phyloP scores from a whole-genome alignment of 1,140 invertebrate genomes.

The Hermetia illucens region DNA sequence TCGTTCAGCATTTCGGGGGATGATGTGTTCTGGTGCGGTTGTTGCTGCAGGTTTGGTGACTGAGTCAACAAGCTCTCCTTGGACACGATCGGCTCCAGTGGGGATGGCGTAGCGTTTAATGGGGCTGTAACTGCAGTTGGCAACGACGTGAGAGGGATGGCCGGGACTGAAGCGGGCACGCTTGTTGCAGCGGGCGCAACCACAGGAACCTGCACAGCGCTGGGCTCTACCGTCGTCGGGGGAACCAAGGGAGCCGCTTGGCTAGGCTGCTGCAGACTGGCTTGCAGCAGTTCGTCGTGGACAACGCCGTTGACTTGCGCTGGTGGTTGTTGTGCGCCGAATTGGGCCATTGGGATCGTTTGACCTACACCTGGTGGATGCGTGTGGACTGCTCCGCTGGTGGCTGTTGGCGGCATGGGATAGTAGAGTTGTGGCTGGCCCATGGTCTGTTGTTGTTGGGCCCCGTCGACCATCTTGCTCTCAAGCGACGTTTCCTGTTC shows the following conservation, averaged over 20 bases:
- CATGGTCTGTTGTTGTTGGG: conserved; percentile 13
- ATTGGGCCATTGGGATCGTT: conserved; percentile 13
- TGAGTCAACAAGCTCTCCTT: too few relatives aligned
- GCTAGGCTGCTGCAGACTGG: conserved; percentile 9
- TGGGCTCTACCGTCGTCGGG: too few relatives aligned
- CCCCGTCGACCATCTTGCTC: conserved; percentile 3
- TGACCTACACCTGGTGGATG: too few relatives aligned
- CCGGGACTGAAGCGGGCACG: neutral
- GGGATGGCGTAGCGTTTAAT: conserved; percentile 17
- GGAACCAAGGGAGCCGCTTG: conserved; percentile 1
- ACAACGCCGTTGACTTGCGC: conserved; percentile 22
- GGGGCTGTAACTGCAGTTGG: too few relatives aligned
- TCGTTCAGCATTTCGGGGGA: too few relatives aligned
- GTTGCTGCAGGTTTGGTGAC: too few relatives aligned
- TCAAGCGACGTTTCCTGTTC: too few relatives aligned
- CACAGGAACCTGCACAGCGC: neutral
- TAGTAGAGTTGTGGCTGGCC: conserved; percentile 19
- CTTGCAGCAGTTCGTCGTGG: conserved; percentile 19
- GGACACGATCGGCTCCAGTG: too few relatives aligned
- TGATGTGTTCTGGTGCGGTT: too few relatives aligned
- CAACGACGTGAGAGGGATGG: conserved; percentile 2
- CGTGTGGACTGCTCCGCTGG: conserved; percentile 19
- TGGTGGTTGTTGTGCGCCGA: conserved; percentile 2
- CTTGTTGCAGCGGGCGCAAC: conserved; percentile 14
- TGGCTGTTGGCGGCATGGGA: conserved; percentile 22